Base-by-base conservation (phyloP, 2,113 vertebrate genomes). In the Megaceryle maxima region DNA sequence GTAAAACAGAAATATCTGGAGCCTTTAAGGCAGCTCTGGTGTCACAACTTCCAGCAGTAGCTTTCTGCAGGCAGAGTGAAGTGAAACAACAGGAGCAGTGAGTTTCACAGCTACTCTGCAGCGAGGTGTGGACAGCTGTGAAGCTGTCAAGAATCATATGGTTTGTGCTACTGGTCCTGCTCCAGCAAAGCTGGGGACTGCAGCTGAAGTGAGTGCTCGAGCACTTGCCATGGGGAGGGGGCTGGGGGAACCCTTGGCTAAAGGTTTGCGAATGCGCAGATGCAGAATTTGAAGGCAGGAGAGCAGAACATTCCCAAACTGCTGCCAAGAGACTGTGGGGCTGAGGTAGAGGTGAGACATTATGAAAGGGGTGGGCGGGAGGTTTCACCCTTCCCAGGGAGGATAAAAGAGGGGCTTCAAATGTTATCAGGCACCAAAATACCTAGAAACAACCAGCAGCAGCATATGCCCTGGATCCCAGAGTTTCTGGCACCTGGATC, bases 61-160 rank as follows among this genome's bases (percentile, higher is more conserved):
- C 83, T 79, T 91, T 95, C 87, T 60, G 77, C 89, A 86, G 81
- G 94, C 73, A 70, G 80, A 88, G 35, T 5, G 72, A 85, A 88
- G 76, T 12, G 78, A 92, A 83, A 91, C 84, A 94, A 78, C 87
- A 92, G 72, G 93, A 96, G 93, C 89, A 68, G 91, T 1, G 64
- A 91, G 83, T 87, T 96, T 94, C 94, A 91, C 93, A 96, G 95
- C 84, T 83, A 72, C 87, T 82, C 90, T 80, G 79, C 67, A 73
- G 93, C 20, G 1, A 25, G 76, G 85, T 81, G 90, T 1, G 2
- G 83, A 62, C 94, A 96, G 93, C 94, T 90, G 96, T 69, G 92
- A 70, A 50, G 92, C 82, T 94, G 92, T 88, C 82, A 85, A 55
- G 67, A 81, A 95, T 96, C 93, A 88, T 76, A 91, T 56, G 88